Base-by-base conservation (phyloP, 64 coral and sea anemone species). In the Dendronephthya gigantea region DNA sequence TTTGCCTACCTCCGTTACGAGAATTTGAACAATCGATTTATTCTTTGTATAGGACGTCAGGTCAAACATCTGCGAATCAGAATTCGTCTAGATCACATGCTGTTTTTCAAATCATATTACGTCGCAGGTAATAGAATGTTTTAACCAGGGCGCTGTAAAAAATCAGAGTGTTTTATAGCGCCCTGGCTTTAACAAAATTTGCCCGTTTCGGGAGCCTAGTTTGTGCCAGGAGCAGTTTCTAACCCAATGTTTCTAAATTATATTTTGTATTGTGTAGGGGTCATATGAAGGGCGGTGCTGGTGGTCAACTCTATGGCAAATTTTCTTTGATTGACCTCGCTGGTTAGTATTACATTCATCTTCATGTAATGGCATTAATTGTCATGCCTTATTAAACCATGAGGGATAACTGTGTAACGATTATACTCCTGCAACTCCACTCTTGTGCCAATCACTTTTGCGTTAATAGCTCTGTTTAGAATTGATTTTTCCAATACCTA, bases 71-170 rank as follows among this genome's bases (percentile, higher is more conserved):
- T 35, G 95, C 95, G 25, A 98, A 98, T 82, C 95, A 98, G 50
- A 98, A 98, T 81, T 98, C 95, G 35, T 98, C 95, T 0, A 81
- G 95, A 69, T 98, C 95, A 43, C 95, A 98, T 52, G 95, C 95
- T 68, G 95, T 98, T 9, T 98, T 98, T 39, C 95, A 98, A 62
- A 98, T 98, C 72, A 83, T 98, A 23, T 83, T 98, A 22, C 93
- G 95, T 82, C 93, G 93, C 48, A 91, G 95, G 95, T 98, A 76
- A n/a, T n/a, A n/a, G n/a, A n/a, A n/a, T n/a, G n/a, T n/a, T n/a
- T n/a, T n/a, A n/a, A n/a, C n/a, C n/a, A n/a, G n/a, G n/a, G n/a
- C n/a, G n/a, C n/a, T n/a, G n/a, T n/a, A n/a, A n/a, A n/a, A n/a
- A n/a, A n/a, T n/a, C n/a, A n/a, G n/a, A n/a, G n/a, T n/a, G n/a